phyloP scores from a whole-genome alignment of 2,113 vertebrate species.

The Labeo catla region DNA sequence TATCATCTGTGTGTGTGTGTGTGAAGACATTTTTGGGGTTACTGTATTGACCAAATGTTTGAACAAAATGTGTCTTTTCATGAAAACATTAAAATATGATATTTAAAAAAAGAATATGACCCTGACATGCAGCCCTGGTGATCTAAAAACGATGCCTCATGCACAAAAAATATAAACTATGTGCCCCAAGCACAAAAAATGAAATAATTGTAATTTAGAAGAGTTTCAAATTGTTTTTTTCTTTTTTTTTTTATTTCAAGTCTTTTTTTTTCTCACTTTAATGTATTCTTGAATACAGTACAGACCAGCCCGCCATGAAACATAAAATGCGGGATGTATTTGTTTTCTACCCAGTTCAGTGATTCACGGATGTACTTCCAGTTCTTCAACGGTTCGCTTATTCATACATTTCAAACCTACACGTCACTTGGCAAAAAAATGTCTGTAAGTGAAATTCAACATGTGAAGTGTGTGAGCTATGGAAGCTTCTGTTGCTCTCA shows the following conservation, averaged over 20 bases:
- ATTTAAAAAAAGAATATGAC: too few relatives aligned
- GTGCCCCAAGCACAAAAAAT: too few relatives aligned
- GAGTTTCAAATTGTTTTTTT: too few relatives aligned
- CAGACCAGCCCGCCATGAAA: not conserved
- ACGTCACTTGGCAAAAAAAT: conserved; percentile 16
- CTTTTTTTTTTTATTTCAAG: too few relatives aligned
- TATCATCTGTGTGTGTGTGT: too few relatives aligned
- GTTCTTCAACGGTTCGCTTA: not conserved
- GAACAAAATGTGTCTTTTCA: too few relatives aligned
- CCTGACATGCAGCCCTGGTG: too few relatives aligned
- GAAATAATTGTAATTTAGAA: too few relatives aligned
- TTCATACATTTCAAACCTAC: conserved; percentile 27
- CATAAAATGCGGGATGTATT: not conserved
- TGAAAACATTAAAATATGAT: not conserved
- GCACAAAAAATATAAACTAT: too few relatives aligned
- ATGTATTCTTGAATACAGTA: not conserved
- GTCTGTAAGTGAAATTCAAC: conserved; percentile 26
- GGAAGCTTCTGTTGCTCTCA: not conserved
- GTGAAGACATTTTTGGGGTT: not conserved
- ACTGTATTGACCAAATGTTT: not conserved
- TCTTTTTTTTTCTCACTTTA: not conserved
- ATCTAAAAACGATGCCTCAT: too few relatives aligned
- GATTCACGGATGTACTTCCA: conserved; percentile 12
- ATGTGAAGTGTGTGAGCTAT: conserved; percentile 22
- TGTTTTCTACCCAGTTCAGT: not conserved